These are phyloP conservation scores for Cheilosia vernalis DNA, from an alignment of 2,888 invertebrate genomes.

Conservation along the genomic window DNA sequence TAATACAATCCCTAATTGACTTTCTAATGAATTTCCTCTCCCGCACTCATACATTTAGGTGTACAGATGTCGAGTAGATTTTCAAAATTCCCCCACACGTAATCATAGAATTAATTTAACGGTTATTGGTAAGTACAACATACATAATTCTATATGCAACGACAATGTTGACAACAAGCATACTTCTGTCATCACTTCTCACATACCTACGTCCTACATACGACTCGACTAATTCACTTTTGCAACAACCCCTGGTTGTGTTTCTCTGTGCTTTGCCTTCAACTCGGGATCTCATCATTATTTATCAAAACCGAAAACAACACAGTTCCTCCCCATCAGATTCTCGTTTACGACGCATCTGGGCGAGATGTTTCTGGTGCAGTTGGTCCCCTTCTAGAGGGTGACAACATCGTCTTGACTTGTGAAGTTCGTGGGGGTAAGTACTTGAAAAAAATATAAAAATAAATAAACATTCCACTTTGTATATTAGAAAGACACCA, in stretches of 20 bases:
- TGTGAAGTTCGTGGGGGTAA: constrained; percentile 96
- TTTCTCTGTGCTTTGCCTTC: constrained; percentile 14
- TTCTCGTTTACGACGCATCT: constrained; percentile 92
- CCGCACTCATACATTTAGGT: constrained; percentile 80
- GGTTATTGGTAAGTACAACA: constrained; percentile 91
- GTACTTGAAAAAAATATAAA: constrained; percentile 78
- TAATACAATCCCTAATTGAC: no score
- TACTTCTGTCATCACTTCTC: neutral
- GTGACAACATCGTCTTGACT: constrained; percentile 90
- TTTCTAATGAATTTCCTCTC: neutral
- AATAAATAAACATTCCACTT: constrained; percentile 28
- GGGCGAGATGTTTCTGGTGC: constrained; percentile 91
- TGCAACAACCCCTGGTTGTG: constrained; percentile 27
- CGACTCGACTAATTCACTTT: constrained; percentile 33
- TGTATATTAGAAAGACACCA: constrained; percentile 40
- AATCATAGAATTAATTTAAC: constrained; percentile 94
- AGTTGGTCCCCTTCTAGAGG: constrained; percentile 92
- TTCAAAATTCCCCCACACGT: constrained; percentile 93
- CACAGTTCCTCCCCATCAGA: constrained; percentile 94
- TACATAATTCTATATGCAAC: neutral
- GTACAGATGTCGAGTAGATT: constrained; percentile 95
- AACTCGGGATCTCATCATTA: constrained; percentile 53
- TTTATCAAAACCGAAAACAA: constrained; percentile 15
- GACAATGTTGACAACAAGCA: constrained; percentile 7
- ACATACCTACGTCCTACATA: neutral